A percentile compares a stretch with the other conserved stretches of the same genome.
Conservation (phyloP, 2,797 vertebrate species). For the Myiotriccus ornatus region DNA sequence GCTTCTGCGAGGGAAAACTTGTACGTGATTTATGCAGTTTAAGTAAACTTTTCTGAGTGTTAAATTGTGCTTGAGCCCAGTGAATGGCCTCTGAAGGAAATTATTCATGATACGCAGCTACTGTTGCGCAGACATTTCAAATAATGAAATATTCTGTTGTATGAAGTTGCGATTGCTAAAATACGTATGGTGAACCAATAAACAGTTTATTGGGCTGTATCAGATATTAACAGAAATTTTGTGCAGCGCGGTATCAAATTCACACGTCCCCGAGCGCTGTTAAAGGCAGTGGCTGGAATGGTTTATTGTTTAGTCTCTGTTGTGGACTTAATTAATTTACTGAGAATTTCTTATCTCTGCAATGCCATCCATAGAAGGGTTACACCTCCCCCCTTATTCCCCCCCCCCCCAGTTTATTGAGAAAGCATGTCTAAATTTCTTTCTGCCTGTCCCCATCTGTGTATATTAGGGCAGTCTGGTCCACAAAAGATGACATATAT, state of each 20-base stretch:
- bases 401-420: no score
- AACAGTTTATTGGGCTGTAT: neutral
- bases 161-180: slow-evolving; percentile 8
- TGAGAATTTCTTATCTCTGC: neutral
- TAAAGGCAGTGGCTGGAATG: neutral
- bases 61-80: slow-evolving; percentile 42
- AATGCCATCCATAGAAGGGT: neutral
- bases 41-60: slow-evolving; percentile 47
- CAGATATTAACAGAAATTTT: neutral
- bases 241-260: neutral
- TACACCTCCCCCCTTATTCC: neutral
- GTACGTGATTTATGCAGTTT: slow-evolving; percentile 36
- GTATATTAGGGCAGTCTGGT: neutral
- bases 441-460: neutral
- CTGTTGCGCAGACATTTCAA: slow-evolving; percentile 27
- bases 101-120: slow-evolving; percentile 16
- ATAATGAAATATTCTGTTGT: neutral
- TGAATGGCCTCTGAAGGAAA: slow-evolving; percentile 52
- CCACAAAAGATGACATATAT: neutral
- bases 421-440: neutral
- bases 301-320: neutral
- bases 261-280: neutral
- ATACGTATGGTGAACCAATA: neutral
- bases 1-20: neutral
- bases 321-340: neutral